Conservation (phyloP, 2,888 invertebrate genomes). For the Exocentrus adspersus region DNA sequence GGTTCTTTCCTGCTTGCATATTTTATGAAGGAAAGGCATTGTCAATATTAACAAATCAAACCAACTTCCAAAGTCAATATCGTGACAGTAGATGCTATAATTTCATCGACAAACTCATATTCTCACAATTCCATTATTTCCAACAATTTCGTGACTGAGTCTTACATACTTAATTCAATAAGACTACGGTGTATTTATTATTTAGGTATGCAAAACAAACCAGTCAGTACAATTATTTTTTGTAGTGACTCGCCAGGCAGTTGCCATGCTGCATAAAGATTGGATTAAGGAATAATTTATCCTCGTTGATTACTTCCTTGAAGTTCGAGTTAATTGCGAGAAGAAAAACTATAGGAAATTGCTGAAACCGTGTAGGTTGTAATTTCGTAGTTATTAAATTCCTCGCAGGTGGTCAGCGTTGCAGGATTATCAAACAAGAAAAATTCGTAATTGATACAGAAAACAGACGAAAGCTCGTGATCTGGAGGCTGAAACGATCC, state of each 20-base stretch:
- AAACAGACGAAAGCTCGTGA: no score
- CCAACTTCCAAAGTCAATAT: conserved; percentile 6
- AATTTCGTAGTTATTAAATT: no score
- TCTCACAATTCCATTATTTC: background rate
- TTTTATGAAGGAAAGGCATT: conserved; percentile 4
- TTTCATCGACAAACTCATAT: background rate
- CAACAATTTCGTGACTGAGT: background rate
- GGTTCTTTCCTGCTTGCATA: background rate
- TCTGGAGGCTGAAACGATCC: no score
- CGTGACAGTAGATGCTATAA: background rate
- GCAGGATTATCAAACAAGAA: no score
- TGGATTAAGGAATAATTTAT: background rate
- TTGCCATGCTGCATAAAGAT: background rate
- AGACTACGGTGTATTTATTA: background rate
- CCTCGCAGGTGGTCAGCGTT: no score
- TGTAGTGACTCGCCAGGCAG: background rate
- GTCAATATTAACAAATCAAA: conserved; percentile 8
- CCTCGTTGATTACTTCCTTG: background rate
- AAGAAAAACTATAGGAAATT: background rate
- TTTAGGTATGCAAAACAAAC: background rate
- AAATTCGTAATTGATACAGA: no score
- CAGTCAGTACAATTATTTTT: background rate
- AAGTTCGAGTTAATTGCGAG: background rate
- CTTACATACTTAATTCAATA: background rate
- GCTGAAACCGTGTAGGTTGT: no score